Base-by-base conservation (phyloP, 1,140 invertebrate species). In the Nasonia giraulti region DNA sequence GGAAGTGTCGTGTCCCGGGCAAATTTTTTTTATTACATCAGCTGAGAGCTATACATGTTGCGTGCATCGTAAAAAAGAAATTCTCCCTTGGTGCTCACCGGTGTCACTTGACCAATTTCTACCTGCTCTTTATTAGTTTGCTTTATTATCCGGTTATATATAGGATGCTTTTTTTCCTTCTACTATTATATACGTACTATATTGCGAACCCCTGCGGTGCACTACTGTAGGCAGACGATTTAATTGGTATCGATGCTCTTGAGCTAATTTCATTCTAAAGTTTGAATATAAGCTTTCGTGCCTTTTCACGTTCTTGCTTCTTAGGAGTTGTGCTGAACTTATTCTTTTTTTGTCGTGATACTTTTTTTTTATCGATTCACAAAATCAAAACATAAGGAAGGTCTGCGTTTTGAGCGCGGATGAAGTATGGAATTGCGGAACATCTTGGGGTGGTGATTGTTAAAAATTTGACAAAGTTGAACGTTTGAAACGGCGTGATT, bases 171-270 rank as follows among this genome's bases (percentile, higher is more conserved):
- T 71, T 55, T 69, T 71, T 62, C 47, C 0, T 55, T 31, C 40
- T 27, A 7, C 11, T 27, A 80, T 27, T 27, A 27, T 27, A 37
- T 74, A 33, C 33, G 8, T 50, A 55, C 7, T 62, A 69, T 69
- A 69, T 69, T 69, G 66, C 66, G 8, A 50, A 4, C 14, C 47
- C 47, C 12, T 11, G n/a, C 6, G 20, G 11, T n/a, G 66, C 17
- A 2, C 31, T 55, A 12, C 66, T 17, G 8, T 68, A 68, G 20
- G 23, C 55, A 14, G 12, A 66, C 47, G 75, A 20, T 37, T 68
- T 80, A 80, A 80, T 80, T 80, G 17, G 33, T 40, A 80, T 80
- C 20, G 62, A 80, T 80, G 20, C 17, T 80, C 33, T 68, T 75
- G 73, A 80, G 33, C 62, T 66, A 69, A 80, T 80, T 80, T 69